Conservation (phyloP, 2,113 vertebrate species). For the Struthidea cinerea region DNA sequence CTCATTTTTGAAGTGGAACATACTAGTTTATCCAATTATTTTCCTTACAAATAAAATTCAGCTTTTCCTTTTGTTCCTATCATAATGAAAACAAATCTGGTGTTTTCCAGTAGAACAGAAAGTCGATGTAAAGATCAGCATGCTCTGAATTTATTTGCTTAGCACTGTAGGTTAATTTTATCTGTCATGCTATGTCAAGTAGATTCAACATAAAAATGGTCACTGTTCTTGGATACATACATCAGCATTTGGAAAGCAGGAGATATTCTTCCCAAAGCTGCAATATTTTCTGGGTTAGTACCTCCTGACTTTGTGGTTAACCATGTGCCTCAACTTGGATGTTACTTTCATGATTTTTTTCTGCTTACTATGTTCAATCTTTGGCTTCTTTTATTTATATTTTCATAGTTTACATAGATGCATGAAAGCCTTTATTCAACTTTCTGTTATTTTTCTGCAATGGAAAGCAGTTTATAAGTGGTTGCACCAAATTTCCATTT, state of each 20-base stretch:
- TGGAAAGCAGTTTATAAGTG: background rate
- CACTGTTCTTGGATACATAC: background rate
- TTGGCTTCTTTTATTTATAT: background rate
- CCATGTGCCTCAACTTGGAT: background rate
- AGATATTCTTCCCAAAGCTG: background rate
- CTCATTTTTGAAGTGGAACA: background rate
- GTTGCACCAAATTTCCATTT: background rate
- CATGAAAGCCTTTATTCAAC: background rate
- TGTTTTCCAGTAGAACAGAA: background rate
- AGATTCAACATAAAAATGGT: background rate
- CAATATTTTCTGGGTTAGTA: background rate
- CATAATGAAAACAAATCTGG: background rate
- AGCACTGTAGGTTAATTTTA: background rate
- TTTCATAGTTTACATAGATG: background rate
- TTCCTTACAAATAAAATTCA: background rate
- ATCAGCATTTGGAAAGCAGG: background rate
- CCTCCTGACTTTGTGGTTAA: background rate
- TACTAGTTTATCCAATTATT: background rate
- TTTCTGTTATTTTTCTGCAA: background rate
- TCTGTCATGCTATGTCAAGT: background rate
- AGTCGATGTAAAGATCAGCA: background rate
- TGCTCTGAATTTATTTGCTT: background rate
- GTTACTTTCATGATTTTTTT: background rate
- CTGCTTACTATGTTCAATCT: background rate
- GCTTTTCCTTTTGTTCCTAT: background rate